Percentiles rank a stretch among this genome's conserved stretches.
Evolutionary conservation across 2,888 invertebrate species (phyloP).

Genomic region (Lampropteryx suffumata): DNA sequence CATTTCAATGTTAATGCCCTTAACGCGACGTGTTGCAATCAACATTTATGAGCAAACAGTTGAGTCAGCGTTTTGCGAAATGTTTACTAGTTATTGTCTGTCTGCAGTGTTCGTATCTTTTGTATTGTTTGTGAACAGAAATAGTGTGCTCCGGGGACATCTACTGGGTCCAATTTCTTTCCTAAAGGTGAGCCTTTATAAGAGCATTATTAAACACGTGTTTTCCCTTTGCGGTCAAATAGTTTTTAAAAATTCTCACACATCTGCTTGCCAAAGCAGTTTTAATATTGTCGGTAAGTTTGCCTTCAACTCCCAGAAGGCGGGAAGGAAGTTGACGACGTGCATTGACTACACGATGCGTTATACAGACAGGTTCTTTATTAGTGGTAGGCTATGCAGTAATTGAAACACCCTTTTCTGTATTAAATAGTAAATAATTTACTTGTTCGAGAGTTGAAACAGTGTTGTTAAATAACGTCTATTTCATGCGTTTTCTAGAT

Average conservation of each 20-base stretch:
- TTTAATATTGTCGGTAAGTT: constrained; percentile 13
- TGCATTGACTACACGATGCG: constrained; percentile 57
- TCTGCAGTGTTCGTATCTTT: no score
- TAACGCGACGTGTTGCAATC: constrained; percentile 28
- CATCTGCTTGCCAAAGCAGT: constrained; percentile 2
- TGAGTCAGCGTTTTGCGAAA: constrained; percentile 38
- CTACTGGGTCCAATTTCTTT: constrained; percentile 2
- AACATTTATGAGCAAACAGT: constrained; percentile 25
- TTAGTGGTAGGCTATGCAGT: neutral
- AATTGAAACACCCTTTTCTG: neutral
- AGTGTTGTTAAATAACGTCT: no score
- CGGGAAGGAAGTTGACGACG: constrained; percentile 65
- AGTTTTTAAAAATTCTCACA: constrained; percentile 44
- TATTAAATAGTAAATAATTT: neutral
- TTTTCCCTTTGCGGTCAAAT: constrained; percentile 19
- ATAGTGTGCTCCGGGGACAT: constrained; percentile 16
- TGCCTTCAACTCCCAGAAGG: constrained; percentile 55
- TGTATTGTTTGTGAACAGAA: no score
- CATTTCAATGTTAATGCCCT: constrained; percentile 34
- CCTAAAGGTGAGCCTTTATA: neutral
- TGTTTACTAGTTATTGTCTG: constrained; percentile 29
- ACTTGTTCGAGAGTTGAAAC: no score
- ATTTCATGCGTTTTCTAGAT: neutral
- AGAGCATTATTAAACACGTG: neutral
- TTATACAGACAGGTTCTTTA: constrained; percentile 1